A percentile compares a stretch with the other conserved stretches of the same genome.
phyloP scores from a whole-genome alignment of 1,140 invertebrate genomes.

The Drosophila hydei region DNA sequence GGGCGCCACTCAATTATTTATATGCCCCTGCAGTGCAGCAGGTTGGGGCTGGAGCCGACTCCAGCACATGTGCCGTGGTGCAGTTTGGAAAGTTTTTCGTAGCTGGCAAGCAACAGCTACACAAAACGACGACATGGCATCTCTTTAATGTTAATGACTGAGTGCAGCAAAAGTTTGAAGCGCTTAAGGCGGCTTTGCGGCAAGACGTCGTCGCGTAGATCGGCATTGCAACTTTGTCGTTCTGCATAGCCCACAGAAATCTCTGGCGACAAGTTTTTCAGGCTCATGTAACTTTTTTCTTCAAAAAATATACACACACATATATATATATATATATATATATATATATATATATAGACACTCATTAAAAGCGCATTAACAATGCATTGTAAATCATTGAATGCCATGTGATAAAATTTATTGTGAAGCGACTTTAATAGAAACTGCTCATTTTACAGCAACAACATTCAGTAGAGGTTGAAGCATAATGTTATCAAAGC shows the following conservation, averaged over 20 bases:
- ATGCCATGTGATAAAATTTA: too few relatives aligned
- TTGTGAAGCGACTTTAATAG: too few relatives aligned
- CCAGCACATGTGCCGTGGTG: slow-evolving; percentile 17
- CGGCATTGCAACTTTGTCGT: slow-evolving; percentile 58
- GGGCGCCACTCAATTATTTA: slow-evolving; percentile 79
- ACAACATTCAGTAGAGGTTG: slow-evolving; percentile 28
- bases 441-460: slow-evolving; percentile 37
- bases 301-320: not conserved
- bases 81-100: slow-evolving; percentile 22
- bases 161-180: slow-evolving; percentile 63
- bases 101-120: too few relatives aligned
- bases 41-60: slow-evolving; percentile 3
- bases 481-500: slow-evolving; percentile 13
- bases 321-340: not conserved
- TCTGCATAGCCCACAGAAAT: slow-evolving; percentile 43
- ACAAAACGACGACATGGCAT: slow-evolving; percentile 53
- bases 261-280: slow-evolving; percentile 66
- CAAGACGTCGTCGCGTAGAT: slow-evolving; percentile 41
- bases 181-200: slow-evolving; percentile 76
- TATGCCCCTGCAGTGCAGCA: slow-evolving; percentile 69
- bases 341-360: slow-evolving; percentile 38
- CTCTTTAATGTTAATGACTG: slow-evolving; percentile 79
- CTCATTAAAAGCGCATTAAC: slow-evolving; percentile 81
- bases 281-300: slow-evolving; percentile 51
- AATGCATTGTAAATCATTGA: slow-evolving; percentile 76